Conservation (phyloP, 2,113 vertebrate species). For the Trochalopteron elliotii region DNA sequence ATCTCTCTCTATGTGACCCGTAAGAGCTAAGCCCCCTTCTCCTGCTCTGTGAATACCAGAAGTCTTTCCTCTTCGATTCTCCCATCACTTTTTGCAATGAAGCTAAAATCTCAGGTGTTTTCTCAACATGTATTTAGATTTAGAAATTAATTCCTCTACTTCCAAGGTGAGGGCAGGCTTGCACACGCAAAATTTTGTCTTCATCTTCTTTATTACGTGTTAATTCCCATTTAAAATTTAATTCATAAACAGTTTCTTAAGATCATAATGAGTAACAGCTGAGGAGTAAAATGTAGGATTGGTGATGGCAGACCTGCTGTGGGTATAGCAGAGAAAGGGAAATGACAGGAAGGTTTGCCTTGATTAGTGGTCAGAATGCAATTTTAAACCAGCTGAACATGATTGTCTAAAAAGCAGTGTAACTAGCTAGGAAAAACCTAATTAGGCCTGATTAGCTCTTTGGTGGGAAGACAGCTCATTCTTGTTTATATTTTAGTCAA, state of each 20-base stretch:
- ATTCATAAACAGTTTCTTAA: not conserved
- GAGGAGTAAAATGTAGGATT: not conserved
- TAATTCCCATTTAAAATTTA: not conserved
- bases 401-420: not conserved
- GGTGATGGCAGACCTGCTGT: not conserved
- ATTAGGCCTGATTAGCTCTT: not conserved
- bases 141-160: not conserved
- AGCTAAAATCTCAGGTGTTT: not conserved
- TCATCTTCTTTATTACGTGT: not conserved
- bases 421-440: not conserved
- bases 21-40: not conserved
- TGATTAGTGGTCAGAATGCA: not conserved
- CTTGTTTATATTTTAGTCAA: not conserved
- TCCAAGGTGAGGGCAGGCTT: not conserved
- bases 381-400: not conserved
- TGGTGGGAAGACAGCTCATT: not conserved
- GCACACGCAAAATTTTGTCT: not conserved
- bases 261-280: not conserved
- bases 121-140: not conserved
- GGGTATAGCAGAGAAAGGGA: not conserved
- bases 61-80: not conserved
- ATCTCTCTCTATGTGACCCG: accelerated
- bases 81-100: not conserved
- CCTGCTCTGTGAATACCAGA: not conserved
- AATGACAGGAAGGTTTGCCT: not conserved